Evolutionary conservation across 2,888 invertebrate genomes (phyloP).

Genomic region (Cartodere bifasciata): DNA sequence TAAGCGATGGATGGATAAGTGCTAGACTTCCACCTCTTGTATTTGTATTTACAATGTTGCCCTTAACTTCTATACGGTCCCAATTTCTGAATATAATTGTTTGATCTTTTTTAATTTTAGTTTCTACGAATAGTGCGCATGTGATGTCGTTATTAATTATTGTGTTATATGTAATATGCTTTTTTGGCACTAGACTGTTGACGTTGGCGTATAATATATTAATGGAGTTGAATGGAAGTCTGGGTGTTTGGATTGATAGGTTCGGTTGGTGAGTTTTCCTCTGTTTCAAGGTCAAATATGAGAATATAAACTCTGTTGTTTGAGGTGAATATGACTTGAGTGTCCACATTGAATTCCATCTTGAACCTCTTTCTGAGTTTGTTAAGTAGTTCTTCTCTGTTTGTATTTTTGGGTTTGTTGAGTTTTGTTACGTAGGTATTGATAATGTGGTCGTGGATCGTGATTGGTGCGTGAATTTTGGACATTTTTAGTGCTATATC

Average conservation of each 20-base stretch:
- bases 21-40: constrained; percentile 2
- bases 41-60: constrained; percentile 4
- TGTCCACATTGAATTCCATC: constrained; percentile 1
- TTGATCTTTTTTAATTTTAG: neutral
- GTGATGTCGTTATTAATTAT: constrained; percentile 1
- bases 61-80: neutral
- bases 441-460: constrained; percentile 6
- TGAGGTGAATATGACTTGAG: constrained; percentile 2
- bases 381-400: constrained; percentile 5
- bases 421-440: constrained; percentile 6
- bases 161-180: constrained; percentile 1
- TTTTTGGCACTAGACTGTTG: constrained; percentile 1
- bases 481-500: neutral
- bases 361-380: constrained; percentile 6
- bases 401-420: constrained; percentile 5
- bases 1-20: constrained; percentile 1
- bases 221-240: too few species aligned
- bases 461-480: constrained; percentile 5
- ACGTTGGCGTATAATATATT: constrained; percentile 5
- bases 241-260: too few species aligned
- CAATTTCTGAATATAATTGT: constrained; percentile 3
- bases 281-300: constrained; percentile 4
- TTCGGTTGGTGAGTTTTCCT: neutral
- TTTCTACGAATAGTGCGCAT: constrained; percentile 4
- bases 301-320: constrained; percentile 1